phyloP scores from a whole-genome alignment of 2,797 vertebrate species.

The Mus minutoides region DNA sequence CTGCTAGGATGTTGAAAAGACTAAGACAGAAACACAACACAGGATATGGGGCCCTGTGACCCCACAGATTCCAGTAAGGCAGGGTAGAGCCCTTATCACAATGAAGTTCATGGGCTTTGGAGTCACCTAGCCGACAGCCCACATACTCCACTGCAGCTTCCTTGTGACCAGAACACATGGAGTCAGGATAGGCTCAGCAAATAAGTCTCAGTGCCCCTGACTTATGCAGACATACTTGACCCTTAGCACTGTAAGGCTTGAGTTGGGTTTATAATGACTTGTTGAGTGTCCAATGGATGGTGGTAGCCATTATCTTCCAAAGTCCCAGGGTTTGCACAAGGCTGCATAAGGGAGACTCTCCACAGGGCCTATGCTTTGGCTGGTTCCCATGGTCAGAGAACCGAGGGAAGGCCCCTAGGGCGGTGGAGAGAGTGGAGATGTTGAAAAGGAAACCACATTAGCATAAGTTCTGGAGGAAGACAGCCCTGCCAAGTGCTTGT shows the following conservation, averaged over 20 bases:
- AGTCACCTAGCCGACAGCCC: background rate
- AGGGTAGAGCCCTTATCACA: background rate
- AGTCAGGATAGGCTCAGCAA: background rate
- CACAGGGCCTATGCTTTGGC: background rate
- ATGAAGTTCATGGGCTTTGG: background rate
- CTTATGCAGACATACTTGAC: background rate
- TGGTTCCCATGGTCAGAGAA: background rate
- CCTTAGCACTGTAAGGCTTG: background rate
- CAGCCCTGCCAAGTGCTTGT: slow-evolving; percentile 39
- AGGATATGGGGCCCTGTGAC: slow-evolving; percentile 68
- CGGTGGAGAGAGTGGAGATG: slow-evolving; percentile 56
- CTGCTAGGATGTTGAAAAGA: slow-evolving; percentile 52
- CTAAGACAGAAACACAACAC: slow-evolving; percentile 66
- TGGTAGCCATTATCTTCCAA: background rate
- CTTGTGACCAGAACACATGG: background rate
- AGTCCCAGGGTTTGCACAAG: background rate
- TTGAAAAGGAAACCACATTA: slow-evolving; percentile 78
- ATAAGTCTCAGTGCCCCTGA: background rate
- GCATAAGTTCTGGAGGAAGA: slow-evolving; percentile 59
- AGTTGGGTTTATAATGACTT: background rate
- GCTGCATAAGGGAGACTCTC: background rate
- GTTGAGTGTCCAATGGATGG: fast-evolving
- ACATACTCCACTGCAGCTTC: fast-evolving
- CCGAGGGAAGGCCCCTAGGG: slow-evolving; percentile 10
- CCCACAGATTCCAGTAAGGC: background rate